phyloP scores from a whole-genome alignment of 64 coral and sea anemone genomes.

The Montipora sp. region DNA sequence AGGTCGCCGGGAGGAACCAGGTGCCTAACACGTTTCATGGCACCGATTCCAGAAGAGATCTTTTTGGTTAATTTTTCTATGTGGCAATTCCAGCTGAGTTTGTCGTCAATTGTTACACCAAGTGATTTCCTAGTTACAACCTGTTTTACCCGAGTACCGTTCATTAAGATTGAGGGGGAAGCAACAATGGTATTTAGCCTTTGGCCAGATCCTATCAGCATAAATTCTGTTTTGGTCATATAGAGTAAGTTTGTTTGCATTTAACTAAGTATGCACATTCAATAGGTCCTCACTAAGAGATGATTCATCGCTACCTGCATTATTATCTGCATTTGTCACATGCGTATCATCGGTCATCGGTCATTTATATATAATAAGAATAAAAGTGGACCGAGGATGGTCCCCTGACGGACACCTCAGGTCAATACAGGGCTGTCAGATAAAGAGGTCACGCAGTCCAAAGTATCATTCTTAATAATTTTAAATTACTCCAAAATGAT shows the following conservation, averaged over 20 bases:
- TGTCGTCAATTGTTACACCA: conserved; percentile 12
- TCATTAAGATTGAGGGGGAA: conserved; percentile 47
- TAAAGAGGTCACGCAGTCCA: neutral
- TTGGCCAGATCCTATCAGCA: conserved; percentile 47
- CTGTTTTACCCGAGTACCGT: conserved; percentile 49
- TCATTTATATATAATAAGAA: conserved; percentile 27
- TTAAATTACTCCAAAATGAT: no score
- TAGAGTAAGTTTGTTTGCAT: conserved; percentile 69
- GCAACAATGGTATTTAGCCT: conserved; percentile 50
- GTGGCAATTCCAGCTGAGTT: no score
- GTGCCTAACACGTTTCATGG: conserved; percentile 51
- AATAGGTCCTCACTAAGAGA: conserved; percentile 39
- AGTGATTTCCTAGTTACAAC: conserved; percentile 55
- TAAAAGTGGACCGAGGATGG: neutral
- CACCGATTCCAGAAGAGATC: conserved; percentile 48
- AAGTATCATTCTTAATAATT: no score
- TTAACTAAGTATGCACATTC: conserved; percentile 42
- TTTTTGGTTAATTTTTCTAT: neutral
- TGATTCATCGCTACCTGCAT: neutral
- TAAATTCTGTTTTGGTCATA: conserved; percentile 51
- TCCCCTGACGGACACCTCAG: neutral
- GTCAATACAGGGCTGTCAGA: neutral
- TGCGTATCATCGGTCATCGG: conserved; percentile 2
- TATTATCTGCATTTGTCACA: conserved; percentile 14
- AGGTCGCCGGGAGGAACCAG: conserved; percentile 1